Percentiles rank a stretch among this genome's conserved stretches.
phyloP scores from a whole-genome alignment of 2,888 invertebrate species.

The Agelastica alni region DNA sequence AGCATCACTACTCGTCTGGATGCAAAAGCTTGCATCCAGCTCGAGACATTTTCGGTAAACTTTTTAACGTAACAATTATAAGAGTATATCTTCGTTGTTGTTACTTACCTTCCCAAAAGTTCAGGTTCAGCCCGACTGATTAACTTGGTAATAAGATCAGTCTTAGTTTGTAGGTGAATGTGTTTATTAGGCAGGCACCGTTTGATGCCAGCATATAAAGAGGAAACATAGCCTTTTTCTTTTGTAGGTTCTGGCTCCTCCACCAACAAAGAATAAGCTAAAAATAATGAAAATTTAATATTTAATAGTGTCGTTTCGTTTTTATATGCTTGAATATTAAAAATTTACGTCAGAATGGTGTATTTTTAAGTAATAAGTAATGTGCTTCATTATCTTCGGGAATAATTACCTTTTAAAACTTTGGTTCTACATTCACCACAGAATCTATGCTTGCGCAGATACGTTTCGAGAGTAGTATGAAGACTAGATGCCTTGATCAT shows the following conservation, averaged over 20 bases:
- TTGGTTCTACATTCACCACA: conserved; percentile 93
- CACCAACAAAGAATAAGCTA: conserved; percentile 85
- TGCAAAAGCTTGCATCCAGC: too few species aligned
- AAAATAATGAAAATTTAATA: conserved; percentile 24
- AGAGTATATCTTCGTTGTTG: not conserved
- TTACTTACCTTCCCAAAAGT: conserved; percentile 76
- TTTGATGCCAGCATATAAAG: conserved; percentile 84
- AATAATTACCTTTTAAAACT: conserved; percentile 66
- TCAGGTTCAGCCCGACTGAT: conserved; percentile 92
- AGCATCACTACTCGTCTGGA: too few species aligned
- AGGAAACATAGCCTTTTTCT: conserved; percentile 88
- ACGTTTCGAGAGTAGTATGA: conserved; percentile 84
- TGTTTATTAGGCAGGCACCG: conserved; percentile 85
- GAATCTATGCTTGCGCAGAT: conserved; percentile 91
- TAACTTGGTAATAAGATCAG: conserved; percentile 85
- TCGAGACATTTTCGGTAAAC: too few species aligned
- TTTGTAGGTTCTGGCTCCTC: conserved; percentile 81
- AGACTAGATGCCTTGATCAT: conserved; percentile 84
- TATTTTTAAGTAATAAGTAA: too few species aligned
- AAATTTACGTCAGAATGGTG: too few species aligned
- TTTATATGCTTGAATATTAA: too few species aligned
- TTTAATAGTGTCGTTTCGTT: too few species aligned
- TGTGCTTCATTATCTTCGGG: too few species aligned
- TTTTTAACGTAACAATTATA: not conserved
- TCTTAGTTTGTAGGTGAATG: conserved; percentile 84